Conservation (phyloP, 1,140 invertebrate genomes). For the Yoshiicerus persimilis region DNA sequence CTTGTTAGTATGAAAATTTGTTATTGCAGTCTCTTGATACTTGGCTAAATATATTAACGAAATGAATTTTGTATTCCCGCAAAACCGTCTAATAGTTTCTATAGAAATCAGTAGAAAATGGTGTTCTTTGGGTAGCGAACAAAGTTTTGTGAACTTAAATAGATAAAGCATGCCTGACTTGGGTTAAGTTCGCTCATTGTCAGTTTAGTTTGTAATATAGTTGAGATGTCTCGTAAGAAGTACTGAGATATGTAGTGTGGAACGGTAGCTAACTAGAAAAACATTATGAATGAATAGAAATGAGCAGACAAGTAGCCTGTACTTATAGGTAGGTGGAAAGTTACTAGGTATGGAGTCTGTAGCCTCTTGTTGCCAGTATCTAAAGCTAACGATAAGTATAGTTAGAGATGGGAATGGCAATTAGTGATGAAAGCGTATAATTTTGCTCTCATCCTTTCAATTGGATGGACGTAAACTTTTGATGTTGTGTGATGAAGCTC, state of each 20-base stretch:
- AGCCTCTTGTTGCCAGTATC: background rate
- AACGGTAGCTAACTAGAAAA: background rate
- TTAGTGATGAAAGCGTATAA: conserved; percentile 8
- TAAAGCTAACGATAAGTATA: background rate
- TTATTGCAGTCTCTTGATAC: too few relatives aligned
- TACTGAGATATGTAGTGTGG: too few relatives aligned
- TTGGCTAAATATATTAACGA: too few relatives aligned
- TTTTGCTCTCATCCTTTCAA: background rate
- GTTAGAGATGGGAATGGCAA: background rate
- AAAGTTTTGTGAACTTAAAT: background rate
- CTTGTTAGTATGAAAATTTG: too few relatives aligned
- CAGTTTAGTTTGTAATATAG: background rate
- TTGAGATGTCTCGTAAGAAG: background rate
- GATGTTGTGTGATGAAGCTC: conserved; percentile 15
- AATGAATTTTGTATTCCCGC: too few relatives aligned
- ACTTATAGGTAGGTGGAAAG: background rate
- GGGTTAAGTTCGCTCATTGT: background rate
- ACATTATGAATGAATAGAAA: background rate
- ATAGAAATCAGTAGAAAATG: background rate
- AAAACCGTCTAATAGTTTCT: background rate
- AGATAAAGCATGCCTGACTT: background rate
- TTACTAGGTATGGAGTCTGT: background rate
- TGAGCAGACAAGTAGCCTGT: background rate
- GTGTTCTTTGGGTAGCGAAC: background rate
- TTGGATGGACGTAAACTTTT: background rate